Evolutionary conservation across 2,113 vertebrate species (phyloP).

Genomic region (Prionailurus bengalensis): DNA sequence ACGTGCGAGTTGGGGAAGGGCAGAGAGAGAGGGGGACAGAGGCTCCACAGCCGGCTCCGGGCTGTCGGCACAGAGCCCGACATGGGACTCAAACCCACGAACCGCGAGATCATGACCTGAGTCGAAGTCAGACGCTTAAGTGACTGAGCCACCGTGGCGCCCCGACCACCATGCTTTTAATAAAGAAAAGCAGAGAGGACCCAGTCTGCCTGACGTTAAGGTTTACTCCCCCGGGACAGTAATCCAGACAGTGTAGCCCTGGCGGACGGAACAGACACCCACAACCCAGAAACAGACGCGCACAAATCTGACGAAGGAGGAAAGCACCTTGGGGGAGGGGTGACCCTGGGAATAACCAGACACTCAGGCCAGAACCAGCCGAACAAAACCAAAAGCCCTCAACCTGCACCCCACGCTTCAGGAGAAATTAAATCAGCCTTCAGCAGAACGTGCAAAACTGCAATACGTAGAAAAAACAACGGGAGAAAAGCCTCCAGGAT

Average conservation of each 20-base stretch:
- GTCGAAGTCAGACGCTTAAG: too few relatives aligned
- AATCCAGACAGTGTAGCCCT: accelerated
- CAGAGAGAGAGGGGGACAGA: too few relatives aligned
- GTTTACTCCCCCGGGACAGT: too few relatives aligned
- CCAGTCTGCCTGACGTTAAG: accelerated
- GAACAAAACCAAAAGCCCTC: neutral
- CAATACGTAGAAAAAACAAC: neutral
- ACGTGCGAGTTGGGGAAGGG: too few relatives aligned
- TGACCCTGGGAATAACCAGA: neutral
- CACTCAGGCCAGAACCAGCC: neutral
- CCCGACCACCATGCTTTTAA: neutral
- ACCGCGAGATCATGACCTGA: too few relatives aligned
- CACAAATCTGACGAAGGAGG: neutral
- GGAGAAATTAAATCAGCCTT: neutral
- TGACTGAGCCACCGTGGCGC: too few relatives aligned
- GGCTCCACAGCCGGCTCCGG: too few relatives aligned
- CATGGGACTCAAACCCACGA: too few relatives aligned
- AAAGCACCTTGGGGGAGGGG: accelerated
- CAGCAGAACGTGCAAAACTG: neutral
- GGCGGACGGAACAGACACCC: accelerated
- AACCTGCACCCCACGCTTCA: neutral
- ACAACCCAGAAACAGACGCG: neutral
- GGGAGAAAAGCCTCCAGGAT: neutral
- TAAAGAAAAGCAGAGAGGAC: neutral
- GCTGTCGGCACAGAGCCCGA: too few relatives aligned